phyloP scores from a whole-genome alignment of 2,888 invertebrate species.

The Nomada ferruginata region DNA sequence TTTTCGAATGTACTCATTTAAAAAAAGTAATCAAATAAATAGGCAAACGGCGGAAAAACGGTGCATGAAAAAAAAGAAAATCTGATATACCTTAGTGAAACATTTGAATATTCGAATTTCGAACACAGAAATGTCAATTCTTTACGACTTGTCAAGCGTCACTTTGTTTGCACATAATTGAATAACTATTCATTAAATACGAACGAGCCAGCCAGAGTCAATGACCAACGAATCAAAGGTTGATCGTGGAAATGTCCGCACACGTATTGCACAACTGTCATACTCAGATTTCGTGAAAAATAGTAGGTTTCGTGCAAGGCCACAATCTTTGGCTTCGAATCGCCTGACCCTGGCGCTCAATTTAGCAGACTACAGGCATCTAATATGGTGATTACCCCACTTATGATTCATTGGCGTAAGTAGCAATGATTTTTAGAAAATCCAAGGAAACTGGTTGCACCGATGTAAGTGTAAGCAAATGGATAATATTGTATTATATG shows the following conservation, averaged over 20 bases:
- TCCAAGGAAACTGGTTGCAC: not conserved
- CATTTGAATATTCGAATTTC: conserved; percentile 17
- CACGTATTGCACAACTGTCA: conserved; percentile 67
- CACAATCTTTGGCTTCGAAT: conserved; percentile 79
- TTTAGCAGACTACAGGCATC: conserved; percentile 82
- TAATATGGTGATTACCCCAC: conserved; percentile 78
- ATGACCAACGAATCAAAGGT: conserved; percentile 22
- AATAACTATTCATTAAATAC: conserved; percentile 58
- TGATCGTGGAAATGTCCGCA: conserved; percentile 14
- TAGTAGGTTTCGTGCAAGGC: conserved; percentile 35
- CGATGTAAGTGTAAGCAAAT: not conserved
- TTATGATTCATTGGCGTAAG: conserved; percentile 42
- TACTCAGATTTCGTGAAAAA: conserved; percentile 47
- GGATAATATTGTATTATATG: not conserved
- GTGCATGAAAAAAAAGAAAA: conserved; percentile 4
- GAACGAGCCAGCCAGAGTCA: conserved; percentile 33
- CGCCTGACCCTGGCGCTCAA: conserved; percentile 82
- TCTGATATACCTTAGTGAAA: not conserved
- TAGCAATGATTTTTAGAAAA: conserved; percentile 1
- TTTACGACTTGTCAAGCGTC: conserved; percentile 42
- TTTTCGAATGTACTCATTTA: not conserved
- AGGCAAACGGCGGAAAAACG: too few relatives aligned
- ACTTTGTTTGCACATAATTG: conserved; percentile 37
- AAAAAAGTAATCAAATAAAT: too few relatives aligned
- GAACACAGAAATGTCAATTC: conserved; percentile 22